These are phyloP conservation scores for Parnassius mnemosyne DNA, from an alignment of 2,888 invertebrate species.

Conservation along the genomic window DNA sequence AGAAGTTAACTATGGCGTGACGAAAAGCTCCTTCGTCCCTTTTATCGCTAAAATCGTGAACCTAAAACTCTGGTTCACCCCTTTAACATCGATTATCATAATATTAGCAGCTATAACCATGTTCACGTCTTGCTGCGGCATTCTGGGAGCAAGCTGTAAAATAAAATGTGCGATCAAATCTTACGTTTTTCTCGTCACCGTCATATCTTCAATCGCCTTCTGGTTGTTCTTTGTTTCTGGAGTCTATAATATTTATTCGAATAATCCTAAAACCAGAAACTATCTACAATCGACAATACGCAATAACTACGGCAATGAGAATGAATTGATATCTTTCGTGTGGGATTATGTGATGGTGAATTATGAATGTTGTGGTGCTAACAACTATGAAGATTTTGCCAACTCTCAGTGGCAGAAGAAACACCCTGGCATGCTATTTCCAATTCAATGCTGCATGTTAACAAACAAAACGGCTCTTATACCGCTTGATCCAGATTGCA, in stretches of 20 bases:
- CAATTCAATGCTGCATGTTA: slow-evolving; percentile 61
- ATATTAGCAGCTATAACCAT: slow-evolving; percentile 51
- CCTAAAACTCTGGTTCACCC: slow-evolving; percentile 58
- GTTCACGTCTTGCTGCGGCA: slow-evolving; percentile 66
- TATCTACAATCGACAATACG: slow-evolving; percentile 47
- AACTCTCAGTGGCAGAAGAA: slow-evolving; percentile 53
- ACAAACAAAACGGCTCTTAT: slow-evolving; percentile 45
- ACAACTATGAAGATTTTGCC: slow-evolving; percentile 54
- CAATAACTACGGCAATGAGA: slow-evolving; percentile 56
- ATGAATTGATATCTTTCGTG: slow-evolving; percentile 56
- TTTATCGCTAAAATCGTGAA: slow-evolving; percentile 58
- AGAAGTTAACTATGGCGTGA: slow-evolving; percentile 66
- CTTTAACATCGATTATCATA: slow-evolving; percentile 56
- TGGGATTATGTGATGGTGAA: slow-evolving; percentile 65
- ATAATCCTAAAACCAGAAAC: slow-evolving; percentile 46
- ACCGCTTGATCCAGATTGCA: slow-evolving; percentile 53
- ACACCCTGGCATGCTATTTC: slow-evolving; percentile 49
- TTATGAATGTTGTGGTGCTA: slow-evolving; percentile 64
- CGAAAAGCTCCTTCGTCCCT: slow-evolving; percentile 53
- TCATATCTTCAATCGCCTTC: slow-evolving; percentile 47
- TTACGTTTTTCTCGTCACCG: slow-evolving; percentile 59
- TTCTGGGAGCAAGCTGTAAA: slow-evolving; percentile 65
- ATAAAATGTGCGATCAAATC: slow-evolving; percentile 64
- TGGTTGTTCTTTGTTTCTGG: slow-evolving; percentile 64
- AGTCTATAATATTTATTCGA: slow-evolving; percentile 60